Percentiles rank a stretch among this genome's conserved stretches.
Evolutionary conservation across 2,797 vertebrate species (phyloP).

Genomic region (Podarcis lilfordi): DNA sequence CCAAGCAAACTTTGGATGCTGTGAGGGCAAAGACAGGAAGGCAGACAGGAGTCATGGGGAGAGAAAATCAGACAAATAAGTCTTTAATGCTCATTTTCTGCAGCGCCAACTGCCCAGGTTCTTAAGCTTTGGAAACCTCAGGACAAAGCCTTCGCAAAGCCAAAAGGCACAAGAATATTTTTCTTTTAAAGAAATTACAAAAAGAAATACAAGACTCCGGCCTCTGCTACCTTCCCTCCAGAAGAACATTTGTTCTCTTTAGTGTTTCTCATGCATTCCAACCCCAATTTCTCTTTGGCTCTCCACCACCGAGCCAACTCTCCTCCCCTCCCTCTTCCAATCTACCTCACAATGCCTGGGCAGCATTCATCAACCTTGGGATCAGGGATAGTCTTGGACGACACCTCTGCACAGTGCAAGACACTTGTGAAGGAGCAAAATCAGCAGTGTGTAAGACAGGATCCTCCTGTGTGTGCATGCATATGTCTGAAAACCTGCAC

Average conservation of each 20-base stretch:
- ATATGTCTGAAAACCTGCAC: too few relatives aligned
- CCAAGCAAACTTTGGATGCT: constrained; percentile 56
- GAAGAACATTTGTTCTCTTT: background rate
- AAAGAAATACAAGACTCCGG: background rate
- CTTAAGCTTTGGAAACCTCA: background rate
- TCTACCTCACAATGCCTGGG: too few relatives aligned
- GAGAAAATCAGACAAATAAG: background rate
- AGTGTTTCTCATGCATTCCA: background rate
- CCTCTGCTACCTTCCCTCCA: background rate
- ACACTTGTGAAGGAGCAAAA: too few relatives aligned
- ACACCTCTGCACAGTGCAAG: too few relatives aligned
- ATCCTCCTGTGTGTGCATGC: too few relatives aligned
- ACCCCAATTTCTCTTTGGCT: background rate
- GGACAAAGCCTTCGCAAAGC: background rate
- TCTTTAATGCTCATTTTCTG: background rate
- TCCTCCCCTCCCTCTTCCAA: background rate
- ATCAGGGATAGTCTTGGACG: too few relatives aligned
- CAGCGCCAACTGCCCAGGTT: background rate
- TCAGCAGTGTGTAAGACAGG: too few relatives aligned
- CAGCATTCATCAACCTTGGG: too few relatives aligned
- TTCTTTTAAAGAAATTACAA: too few relatives aligned
- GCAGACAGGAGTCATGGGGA: constrained; percentile 8
- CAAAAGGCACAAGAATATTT: background rate
- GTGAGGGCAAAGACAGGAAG: constrained; percentile 25
- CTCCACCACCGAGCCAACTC: background rate